Conservation (phyloP, 2,888 invertebrate species). For the Leptopilina syphax region DNA sequence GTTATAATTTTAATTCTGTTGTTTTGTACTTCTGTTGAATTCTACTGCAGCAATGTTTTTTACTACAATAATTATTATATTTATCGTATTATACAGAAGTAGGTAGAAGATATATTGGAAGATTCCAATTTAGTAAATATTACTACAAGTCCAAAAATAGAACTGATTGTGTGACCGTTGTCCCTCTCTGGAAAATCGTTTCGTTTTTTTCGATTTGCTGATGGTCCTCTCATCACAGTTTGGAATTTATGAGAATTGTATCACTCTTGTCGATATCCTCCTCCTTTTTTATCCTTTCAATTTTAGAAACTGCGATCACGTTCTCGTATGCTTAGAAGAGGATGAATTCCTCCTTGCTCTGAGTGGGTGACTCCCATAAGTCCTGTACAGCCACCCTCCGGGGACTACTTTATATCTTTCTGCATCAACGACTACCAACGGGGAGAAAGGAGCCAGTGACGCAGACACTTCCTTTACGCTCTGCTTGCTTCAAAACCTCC, state of each 20-base stretch:
- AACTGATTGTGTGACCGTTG: neutral
- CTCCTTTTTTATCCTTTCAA: slow-evolving; percentile 19
- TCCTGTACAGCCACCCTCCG: slow-evolving; percentile 14
- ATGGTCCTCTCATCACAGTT: slow-evolving; percentile 13
- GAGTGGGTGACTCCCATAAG: slow-evolving; percentile 26
- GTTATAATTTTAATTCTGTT: too few relatives aligned
- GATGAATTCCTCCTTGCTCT: slow-evolving; percentile 5
- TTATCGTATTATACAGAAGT: too few relatives aligned
- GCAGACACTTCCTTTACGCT: slow-evolving; percentile 34
- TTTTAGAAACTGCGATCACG: slow-evolving; percentile 23
- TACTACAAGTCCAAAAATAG: neutral
- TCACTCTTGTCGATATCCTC: neutral
- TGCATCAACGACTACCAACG: slow-evolving; percentile 26
- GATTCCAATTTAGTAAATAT: too few relatives aligned
- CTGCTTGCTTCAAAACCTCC: slow-evolving; percentile 26
- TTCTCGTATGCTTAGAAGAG: slow-evolving; percentile 9
- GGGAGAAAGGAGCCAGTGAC: slow-evolving; percentile 32
- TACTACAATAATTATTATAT: too few relatives aligned
- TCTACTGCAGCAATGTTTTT: too few relatives aligned
- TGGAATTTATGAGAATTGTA: slow-evolving; percentile 30
- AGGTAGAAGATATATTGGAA: too few relatives aligned
- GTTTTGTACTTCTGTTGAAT: too few relatives aligned
- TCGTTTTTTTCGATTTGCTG: slow-evolving; percentile 16
- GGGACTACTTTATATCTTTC: slow-evolving; percentile 37
- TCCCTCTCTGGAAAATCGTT: neutral